Evolutionary conservation across 2,888 invertebrate species (phyloP).

Genomic region (Glaucopsyche alexis): DNA sequence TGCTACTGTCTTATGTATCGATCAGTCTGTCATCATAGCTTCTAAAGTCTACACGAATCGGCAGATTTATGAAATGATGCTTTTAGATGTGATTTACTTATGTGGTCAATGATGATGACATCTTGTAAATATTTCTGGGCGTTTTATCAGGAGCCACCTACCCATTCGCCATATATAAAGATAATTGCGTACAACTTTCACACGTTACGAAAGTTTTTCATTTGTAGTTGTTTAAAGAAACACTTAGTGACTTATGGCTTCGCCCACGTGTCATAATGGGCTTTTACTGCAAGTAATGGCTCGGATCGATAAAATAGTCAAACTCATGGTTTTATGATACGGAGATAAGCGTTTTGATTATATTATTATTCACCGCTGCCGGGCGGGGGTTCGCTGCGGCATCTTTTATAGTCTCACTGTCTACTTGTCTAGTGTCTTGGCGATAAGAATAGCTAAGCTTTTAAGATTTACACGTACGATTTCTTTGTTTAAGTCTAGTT

Average conservation of each 20-base stretch:
- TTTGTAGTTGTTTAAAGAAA: slow-evolving; percentile 28
- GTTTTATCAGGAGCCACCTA: neutral
- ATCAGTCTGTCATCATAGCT: too few relatives aligned
- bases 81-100: too few relatives aligned
- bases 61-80: too few relatives aligned
- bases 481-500: slow-evolving; percentile 1
- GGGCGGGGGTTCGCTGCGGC: neutral
- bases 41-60: too few relatives aligned
- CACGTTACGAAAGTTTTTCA: slow-evolving; percentile 56
- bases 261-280: slow-evolving; percentile 37
- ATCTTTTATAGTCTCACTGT: neutral
- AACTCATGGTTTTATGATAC: slow-evolving; percentile 22
- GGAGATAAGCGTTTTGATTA: slow-evolving; percentile 19
- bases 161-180: slow-evolving; percentile 20
- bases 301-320: slow-evolving; percentile 27
- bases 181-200: slow-evolving; percentile 52
- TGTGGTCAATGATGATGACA: neutral
- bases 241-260: slow-evolving; percentile 38
- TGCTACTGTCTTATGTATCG: too few relatives aligned
- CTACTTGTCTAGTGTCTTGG: neutral
- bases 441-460: slow-evolving; percentile 17
- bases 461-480: slow-evolving; percentile 17
- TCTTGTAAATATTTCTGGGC: neutral
- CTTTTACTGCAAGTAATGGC: slow-evolving; percentile 33
- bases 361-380: slow-evolving; percentile 13